Conservation (phyloP, 2,797 vertebrate genomes). For the Dromococcyx pavoninus region DNA sequence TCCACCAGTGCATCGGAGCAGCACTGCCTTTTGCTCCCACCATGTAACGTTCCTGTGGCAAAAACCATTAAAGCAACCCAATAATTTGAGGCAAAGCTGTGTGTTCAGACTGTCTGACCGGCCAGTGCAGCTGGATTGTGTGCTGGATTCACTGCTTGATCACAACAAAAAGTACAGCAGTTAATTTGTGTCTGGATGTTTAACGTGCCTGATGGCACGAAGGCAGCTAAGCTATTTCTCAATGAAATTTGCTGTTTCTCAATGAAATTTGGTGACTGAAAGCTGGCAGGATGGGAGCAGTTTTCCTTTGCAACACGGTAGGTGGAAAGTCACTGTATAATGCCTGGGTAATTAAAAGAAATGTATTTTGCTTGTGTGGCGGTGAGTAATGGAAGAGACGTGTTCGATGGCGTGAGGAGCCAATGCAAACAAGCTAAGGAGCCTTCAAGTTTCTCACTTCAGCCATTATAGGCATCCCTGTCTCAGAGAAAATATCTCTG, state of each 20-base stretch:
- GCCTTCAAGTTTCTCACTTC: background rate
- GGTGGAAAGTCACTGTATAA: background rate
- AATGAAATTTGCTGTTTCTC: background rate
- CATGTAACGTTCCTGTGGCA: too few relatives aligned
- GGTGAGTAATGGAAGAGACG: background rate
- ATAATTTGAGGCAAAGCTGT: background rate
- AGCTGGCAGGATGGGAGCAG: background rate
- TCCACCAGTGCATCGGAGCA: background rate
- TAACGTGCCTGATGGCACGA: background rate
- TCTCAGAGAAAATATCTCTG: background rate
- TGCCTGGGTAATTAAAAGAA: background rate
- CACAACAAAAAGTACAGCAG: too few relatives aligned
- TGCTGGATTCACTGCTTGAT: background rate
- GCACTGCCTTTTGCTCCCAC: background rate
- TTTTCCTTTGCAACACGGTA: background rate
- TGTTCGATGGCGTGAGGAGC: background rate
- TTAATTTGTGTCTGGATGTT: background rate
- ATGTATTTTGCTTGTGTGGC: background rate
- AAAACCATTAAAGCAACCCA: background rate
- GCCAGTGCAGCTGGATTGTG: background rate
- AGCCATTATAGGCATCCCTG: background rate
- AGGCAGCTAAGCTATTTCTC: background rate
- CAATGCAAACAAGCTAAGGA: background rate
- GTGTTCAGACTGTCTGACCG: background rate
- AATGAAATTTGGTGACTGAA: background rate